phyloP scores from a whole-genome alignment of 1,140 invertebrate species.

The Epicauta chinensis region DNA sequence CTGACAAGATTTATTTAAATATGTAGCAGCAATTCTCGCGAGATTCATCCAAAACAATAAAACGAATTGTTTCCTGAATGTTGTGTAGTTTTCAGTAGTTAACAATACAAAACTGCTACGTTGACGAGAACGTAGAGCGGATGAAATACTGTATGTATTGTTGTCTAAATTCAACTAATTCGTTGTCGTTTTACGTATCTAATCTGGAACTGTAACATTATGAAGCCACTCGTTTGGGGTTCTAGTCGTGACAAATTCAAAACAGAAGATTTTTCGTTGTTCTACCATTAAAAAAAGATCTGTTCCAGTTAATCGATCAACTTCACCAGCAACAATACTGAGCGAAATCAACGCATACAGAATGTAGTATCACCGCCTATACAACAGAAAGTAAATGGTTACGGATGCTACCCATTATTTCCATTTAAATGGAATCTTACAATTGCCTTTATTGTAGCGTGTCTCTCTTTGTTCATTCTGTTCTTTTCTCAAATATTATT shows the following conservation, averaged over 20 bases:
- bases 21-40: constrained; percentile 3
- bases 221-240: no score
- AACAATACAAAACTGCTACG: constrained; percentile 9
- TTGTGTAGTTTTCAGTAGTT: constrained; percentile 9
- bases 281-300: no score
- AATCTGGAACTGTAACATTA: no score
- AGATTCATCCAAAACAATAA: constrained; percentile 13
- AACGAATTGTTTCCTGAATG: constrained; percentile 10
- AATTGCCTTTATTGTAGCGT: constrained; percentile 25
- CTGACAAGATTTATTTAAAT: constrained; percentile 14
- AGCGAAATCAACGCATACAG: no score
- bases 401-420: constrained; percentile 32
- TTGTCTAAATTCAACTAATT: no score
- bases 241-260: no score
- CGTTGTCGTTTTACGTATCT: no score
- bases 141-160: no score
- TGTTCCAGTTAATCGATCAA: no score
- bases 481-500: no score
- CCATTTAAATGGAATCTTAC: constrained; percentile 34
- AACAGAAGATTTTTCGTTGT: no score
- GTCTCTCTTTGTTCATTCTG: constrained; percentile 21
- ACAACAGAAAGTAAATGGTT: constrained; percentile 28
- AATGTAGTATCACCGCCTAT: constrained; percentile 18
- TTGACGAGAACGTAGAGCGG: neutral
- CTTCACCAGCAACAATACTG: no score